A percentile compares a stretch with the other conserved stretches of the same genome.
phyloP scores from a whole-genome alignment of 1,140 invertebrate genomes.

The Zaprionus nigranus region DNA sequence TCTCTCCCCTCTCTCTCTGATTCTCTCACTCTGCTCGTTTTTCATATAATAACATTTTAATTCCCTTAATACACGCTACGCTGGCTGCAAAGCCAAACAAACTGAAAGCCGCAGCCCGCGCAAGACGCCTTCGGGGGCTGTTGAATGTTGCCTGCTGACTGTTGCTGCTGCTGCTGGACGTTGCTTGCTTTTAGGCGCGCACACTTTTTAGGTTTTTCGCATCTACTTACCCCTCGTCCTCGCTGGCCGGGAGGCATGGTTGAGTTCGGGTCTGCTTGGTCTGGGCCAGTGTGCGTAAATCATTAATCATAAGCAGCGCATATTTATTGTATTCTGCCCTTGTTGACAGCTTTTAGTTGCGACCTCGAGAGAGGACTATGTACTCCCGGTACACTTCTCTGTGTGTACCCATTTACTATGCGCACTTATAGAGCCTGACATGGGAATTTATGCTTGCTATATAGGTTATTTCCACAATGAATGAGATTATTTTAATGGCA shows the following conservation, averaged over 20 bases:
- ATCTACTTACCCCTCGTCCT: conserved; percentile 1
- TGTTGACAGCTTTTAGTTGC: conserved; percentile 77
- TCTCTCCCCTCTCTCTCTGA: too few relatives aligned
- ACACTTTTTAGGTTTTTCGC: conserved; percentile 50
- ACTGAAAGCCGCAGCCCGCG: conserved; percentile 45
- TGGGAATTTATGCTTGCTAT: conserved; percentile 29
- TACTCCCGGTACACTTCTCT: conserved; percentile 34
- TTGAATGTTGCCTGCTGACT: not conserved
- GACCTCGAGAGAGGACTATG: conserved; percentile 25
- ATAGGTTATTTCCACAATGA: not conserved
- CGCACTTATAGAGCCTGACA: conserved; percentile 25
- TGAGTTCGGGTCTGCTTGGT: conserved; percentile 26
- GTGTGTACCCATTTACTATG: conserved; percentile 36
- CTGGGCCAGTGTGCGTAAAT: conserved; percentile 64
- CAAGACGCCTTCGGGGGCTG: not conserved
- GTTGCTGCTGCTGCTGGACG: conserved; percentile 29
- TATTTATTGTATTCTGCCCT: conserved; percentile 72
- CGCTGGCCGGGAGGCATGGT: too few relatives aligned
- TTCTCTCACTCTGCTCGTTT: conserved; percentile 46
- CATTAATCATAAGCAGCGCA: conserved; percentile 79
- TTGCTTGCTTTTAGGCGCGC: conserved; percentile 56
- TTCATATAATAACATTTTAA: conserved; percentile 82
- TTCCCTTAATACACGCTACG: conserved; percentile 82
- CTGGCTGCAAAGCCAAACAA: conserved; percentile 75
- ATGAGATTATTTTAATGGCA: conserved; percentile 6